Conservation (phyloP, 2,888 invertebrate species). For the Tachina lurida region DNA sequence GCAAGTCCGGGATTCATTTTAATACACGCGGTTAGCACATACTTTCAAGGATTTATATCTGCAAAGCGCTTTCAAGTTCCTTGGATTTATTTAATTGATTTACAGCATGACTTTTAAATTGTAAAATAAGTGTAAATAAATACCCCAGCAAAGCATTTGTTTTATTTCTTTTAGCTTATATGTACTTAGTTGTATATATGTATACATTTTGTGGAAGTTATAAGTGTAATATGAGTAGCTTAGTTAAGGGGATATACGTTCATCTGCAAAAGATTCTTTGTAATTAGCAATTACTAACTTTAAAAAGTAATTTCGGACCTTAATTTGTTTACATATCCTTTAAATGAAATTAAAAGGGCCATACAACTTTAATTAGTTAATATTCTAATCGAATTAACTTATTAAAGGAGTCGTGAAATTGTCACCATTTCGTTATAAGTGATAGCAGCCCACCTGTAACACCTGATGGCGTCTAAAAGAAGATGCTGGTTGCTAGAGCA, state of each 20-base stretch:
- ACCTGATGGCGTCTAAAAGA: no score
- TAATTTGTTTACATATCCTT: not conserved
- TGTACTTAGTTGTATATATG: not conserved
- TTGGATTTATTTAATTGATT: constrained; percentile 29
- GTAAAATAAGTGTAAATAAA: constrained; percentile 55
- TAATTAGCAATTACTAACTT: not conserved
- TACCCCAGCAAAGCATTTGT: constrained; percentile 41
- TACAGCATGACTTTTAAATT: constrained; percentile 48
- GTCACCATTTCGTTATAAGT: no score
- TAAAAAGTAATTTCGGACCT: not conserved
- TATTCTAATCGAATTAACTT: not conserved
- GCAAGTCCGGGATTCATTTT: not conserved
- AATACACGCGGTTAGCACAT: constrained; percentile 63
- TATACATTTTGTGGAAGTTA: no score
- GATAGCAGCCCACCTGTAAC: no score
- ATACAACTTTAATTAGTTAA: not conserved
- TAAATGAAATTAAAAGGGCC: not conserved
- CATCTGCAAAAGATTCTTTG: not conserved
- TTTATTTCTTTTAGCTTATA: not conserved
- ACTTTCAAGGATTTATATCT: constrained; percentile 60
- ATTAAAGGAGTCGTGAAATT: no score
- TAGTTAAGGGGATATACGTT: not conserved
- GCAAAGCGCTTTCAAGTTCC: constrained; percentile 59
- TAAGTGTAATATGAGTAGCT: no score
- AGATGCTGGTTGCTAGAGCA: no score